Evolutionary conservation across 2,797 vertebrate genomes (phyloP), one percentile per base, ranked within the genome.

Genomic region (Hylomyscus alleni): DNA sequence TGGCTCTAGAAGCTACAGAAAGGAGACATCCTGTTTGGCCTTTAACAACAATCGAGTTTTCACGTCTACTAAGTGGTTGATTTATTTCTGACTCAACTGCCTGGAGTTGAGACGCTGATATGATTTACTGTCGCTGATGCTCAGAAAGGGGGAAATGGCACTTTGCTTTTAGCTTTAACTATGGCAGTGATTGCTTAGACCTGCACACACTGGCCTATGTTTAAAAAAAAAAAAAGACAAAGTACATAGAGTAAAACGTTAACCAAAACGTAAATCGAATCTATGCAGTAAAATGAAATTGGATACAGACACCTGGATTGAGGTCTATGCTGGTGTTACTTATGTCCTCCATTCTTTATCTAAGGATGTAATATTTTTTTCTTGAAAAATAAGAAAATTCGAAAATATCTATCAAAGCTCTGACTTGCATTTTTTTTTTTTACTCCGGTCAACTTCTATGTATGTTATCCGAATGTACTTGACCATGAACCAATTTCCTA

Each of bases 291-390:
- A 73, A 83, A 91, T 26, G 15, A 56, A 37, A 17, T 9, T 37
- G 54, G 60, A 62, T 11, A 8, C 4, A 1, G 26, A 9, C 9
- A 15, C n/a, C 37, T 78, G 3, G 44, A 19, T 1, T n/a, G 14
- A 29, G 29, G 24, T 29, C 6, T 69, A 67, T 3, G 4, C 2
- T 40, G 3, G 0, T 34, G 7, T 14, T 29, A 5, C n/a, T 24
- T 52, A 47, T 47, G 1, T 44, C 8, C 40, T 22, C 50, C 31
- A 67, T 29, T 50, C 17, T 76, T 31, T 17, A 0, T 52, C 13
- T 0, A 0, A 50, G 24, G 29, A 20, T 29, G 5, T 3, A 50
- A 5, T 3, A 47, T 78, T 73, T 50, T 82, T 26, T 26, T 60
- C 3, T 3, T 31, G 9, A 15, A 52, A 86, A 75, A 20, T 7